These are phyloP conservation scores for Herpailurus yagouaroundi DNA, from an alignment of 2,113 vertebrate species.

Conservation along the genomic window DNA sequence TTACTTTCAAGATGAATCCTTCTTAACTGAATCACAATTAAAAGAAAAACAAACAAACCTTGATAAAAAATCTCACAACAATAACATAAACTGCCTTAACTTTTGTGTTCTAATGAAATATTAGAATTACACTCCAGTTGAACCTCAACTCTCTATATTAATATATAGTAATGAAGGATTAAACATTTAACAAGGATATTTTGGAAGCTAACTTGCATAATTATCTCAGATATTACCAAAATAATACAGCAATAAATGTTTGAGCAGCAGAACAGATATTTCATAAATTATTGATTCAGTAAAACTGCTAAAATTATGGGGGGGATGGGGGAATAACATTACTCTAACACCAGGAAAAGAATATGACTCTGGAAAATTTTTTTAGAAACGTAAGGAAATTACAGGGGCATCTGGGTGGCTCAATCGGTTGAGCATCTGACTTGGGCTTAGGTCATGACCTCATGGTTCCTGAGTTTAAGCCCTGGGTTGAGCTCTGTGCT, in stretches of 20 bases:
- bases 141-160: slow-evolving; percentile 14
- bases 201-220: slow-evolving; percentile 24
- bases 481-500: no score
- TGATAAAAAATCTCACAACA: not conserved
- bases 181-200: slow-evolving; percentile 4
- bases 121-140: not conserved
- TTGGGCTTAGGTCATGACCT: no score
- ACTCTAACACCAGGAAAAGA: not conserved
- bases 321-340: not conserved
- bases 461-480: no score
- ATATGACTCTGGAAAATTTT: not conserved
- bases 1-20: slow-evolving; percentile 15
- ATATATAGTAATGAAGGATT: not conserved
- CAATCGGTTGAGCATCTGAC: no score
- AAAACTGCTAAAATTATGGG: not conserved
- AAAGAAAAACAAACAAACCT: not conserved
- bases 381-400: slow-evolving; percentile 25
- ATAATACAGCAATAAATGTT: slow-evolving; percentile 13
- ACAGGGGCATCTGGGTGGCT: not conserved
- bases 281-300: not conserved
- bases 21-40: not conserved
- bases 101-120: not conserved
- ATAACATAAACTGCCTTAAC: not conserved
- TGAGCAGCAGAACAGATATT: not conserved
- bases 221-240: slow-evolving; percentile 17